Evolutionary conservation across 30 jellyfish, hydroid and myxozoan species (phyloP), one percentile per base, ranked within the genome.

Genomic region (Sanderia malayensis): DNA sequence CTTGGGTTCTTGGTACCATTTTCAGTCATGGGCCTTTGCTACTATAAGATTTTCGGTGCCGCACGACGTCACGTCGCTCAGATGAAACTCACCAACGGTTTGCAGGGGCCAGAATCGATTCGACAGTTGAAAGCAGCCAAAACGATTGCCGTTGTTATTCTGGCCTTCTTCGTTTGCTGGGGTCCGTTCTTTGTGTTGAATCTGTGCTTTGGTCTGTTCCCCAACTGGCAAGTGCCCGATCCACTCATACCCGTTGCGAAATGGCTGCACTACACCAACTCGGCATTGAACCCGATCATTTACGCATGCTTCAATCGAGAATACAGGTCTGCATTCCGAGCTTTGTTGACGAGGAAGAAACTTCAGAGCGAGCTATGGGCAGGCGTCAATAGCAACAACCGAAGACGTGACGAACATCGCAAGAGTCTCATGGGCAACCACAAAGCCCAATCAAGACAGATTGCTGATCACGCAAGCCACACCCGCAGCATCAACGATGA

Each of bases 141-240:
- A 62, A 79, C 96, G 41, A 86, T 86, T 41, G 93, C 93, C 8
- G 71, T 73, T 13, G 88, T 86, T 20, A 80, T 86, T 4, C 79
- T 86, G n/a, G 93, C 88, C 23, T 86, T 86, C 79, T 78, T 86
- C 75, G 63, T 86, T 41, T 86, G 96, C 27, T 86, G 96, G 96
- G 77, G 88, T 46, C 96, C 96, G 47, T 86, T 74, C 85, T 67
- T 77, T 73, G 49, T 73, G 34, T 30, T 81, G 9, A 86, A 86
- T 41, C 76, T 86, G 23, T 64, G 49, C 58, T 61, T 55, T 49
- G 93, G 94, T 27, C 37, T 81, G 29, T 67, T 57, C 65, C 64
- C 63, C 8, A 24, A 62, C 4, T 81, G 94, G 77, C 11, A 17
- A 4, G 44, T 81, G 18, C 94, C 94, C 8, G 65, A 66, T 2